Evolutionary conservation across 2,888 invertebrate species (phyloP), one percentile per base, ranked within the genome.

Genomic region (Lycophotia porphyrea): DNA sequence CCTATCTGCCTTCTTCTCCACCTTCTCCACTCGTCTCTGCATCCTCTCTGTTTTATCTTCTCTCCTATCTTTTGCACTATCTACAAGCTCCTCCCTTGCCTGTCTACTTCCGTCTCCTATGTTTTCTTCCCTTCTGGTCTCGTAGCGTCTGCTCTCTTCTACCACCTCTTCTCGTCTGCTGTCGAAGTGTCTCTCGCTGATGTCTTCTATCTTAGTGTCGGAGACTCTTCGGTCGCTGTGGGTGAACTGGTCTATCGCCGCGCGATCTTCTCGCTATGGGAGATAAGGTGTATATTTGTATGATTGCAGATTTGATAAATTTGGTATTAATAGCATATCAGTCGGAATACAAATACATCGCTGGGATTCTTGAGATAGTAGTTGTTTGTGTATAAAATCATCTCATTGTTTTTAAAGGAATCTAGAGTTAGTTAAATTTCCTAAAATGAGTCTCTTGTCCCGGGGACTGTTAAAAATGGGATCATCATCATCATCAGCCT

Each of bases 231-330:
- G 92, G 82, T 95, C 94, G 76, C 89, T 93, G 85, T 95, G 94
- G 0, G 96, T 96, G 90, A 96, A 96, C 84, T 95, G 94, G n/a
- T 96, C 95, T 36, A 96, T 84, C 1, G 93, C 91, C 1, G 94
- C 93, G 21, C 94, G 93, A 72, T 96, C 95, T 84, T 95, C 94
- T 84, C 93, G 94, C 96, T 96, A 88, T 58, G 34, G 84, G 63
- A 71, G 15, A 74, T 63, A 60, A 65, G n/a, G 15, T 66, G 15
- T 15, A 66, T 83, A 39, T 82, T 77, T 65, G 36, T 44, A 65
- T 24, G 31, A 80, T 74, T 13, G 24, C 1, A 55, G 15, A 66
- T 78, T 64, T 66, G 47, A 49, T 55, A 71, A 44, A n/a, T 39
- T 39, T 64, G 27, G 18, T 24, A 71, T 34, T 61, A 61, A 47